Base-by-base conservation (phyloP, 2,888 invertebrate species). In the Mimachlamys varia region DNA sequence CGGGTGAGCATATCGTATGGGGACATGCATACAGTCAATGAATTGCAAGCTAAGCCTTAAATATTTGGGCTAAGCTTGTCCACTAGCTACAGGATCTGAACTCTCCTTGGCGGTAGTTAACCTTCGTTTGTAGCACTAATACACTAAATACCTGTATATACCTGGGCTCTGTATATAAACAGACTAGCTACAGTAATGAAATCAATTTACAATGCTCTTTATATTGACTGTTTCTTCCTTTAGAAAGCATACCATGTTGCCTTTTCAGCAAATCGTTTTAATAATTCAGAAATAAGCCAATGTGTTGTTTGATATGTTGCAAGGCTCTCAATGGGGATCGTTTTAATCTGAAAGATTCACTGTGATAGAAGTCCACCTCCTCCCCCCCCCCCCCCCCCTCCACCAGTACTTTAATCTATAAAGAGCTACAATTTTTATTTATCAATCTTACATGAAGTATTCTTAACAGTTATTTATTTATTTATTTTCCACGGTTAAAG, bases 141-240 rank as follows among this genome's bases (percentile, higher is more conserved):
- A 7, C 44, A 44, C 44, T 44, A 44, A 7, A 44, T 44, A 44
- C 44, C 4, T 44, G 44, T 44, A 44, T 44, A 44, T 44, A 44
- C 44, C 44, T 44, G 44, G 44, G 7, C 44, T 44, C 44, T 44
- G 76, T 76, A 76, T 15, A 33, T 27, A 27, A 27, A 27, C 17
- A 76, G 27, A 76, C 33, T 27, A 1, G 0, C 27, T 4, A 33
- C 12, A 2, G 13, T 0, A 19, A 22, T 58, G 58, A 33, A 76
- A 76, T 76, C 76, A 76, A 76, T 76, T 44, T 44, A 44, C 44
- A 76, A 13, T 76, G 27, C 76, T 76, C 76, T 76, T 33, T 76
- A 76, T 76, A 15, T 76, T 27, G 7, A 7, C 4, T 44, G 33
- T 22, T 27, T 33, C 76, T 76, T 76, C 76, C 76, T 76, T 12